phyloP scores from a whole-genome alignment of 1,140 invertebrate species.

The Aphaenogaster rudis region DNA sequence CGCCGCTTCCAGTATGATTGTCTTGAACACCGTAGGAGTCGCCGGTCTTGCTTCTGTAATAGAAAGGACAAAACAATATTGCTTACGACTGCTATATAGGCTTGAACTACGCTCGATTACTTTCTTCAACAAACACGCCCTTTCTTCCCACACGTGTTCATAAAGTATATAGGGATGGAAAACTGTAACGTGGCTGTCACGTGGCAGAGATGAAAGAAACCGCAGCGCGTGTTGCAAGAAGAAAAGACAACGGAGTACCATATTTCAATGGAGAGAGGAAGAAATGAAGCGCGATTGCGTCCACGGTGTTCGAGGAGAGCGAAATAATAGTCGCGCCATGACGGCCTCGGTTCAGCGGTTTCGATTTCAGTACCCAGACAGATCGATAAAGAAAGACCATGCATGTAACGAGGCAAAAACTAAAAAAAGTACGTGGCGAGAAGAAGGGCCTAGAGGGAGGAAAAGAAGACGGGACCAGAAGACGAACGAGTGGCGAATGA shows the following conservation, averaged over 20 bases:
- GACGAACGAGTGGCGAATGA: constrained; percentile 74
- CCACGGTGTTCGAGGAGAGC: constrained; percentile 49
- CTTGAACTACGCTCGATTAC: constrained; percentile 4
- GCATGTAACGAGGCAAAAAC: constrained; percentile 72
- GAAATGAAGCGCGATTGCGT: constrained; percentile 61
- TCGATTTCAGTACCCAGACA: constrained; percentile 73
- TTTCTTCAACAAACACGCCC: background rate
- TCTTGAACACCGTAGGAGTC: constrained; percentile 62
- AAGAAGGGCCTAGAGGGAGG: constrained; percentile 22
- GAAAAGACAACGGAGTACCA: background rate
- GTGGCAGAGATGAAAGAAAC: constrained; percentile 41
- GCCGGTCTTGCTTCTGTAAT: constrained; percentile 71
- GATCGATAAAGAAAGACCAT: constrained; percentile 63
- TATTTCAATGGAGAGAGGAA: constrained; percentile 23
- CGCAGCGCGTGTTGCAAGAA: constrained; percentile 30
- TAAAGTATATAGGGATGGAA: background rate
- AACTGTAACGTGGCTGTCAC: background rate
- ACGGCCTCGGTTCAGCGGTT: constrained; percentile 69
- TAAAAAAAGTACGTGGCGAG: constrained; percentile 22
- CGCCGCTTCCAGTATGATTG: constrained; percentile 63
- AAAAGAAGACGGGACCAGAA: constrained; percentile 8
- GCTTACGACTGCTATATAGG: background rate
- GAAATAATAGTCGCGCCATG: constrained; percentile 67
- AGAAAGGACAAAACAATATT: constrained; percentile 41
- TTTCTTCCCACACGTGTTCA: constrained; percentile 12